Conservation (phyloP, 2,888 invertebrate genomes). For the Hybos culiciformis region DNA sequence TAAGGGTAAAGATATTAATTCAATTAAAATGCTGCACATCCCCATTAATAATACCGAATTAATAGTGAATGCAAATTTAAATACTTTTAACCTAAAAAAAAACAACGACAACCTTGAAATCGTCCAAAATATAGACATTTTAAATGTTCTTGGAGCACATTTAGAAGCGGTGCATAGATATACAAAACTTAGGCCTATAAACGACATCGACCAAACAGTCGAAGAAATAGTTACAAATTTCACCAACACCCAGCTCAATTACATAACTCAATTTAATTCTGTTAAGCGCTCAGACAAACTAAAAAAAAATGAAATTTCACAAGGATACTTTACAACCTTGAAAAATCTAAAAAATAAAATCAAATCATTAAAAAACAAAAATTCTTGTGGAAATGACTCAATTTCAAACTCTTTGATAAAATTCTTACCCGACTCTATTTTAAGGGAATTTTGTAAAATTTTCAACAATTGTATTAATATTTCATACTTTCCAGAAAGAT, state of each 20-base stretch:
- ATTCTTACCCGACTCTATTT: neutral
- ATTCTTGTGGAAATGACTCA: too few species aligned
- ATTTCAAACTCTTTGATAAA: neutral
- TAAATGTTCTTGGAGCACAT: neutral
- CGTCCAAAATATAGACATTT: neutral
- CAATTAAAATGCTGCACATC: too few species aligned
- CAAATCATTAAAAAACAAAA: neutral
- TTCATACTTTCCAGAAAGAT: neutral
- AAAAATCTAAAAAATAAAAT: neutral
- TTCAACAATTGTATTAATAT: neutral
- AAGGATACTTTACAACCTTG: neutral
- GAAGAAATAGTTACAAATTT: too few species aligned
- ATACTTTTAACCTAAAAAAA: too few species aligned
- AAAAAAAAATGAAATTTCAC: neutral
- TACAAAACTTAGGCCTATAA: neutral
- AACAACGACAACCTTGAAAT: neutral
- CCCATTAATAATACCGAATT: too few species aligned
- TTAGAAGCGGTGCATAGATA: neutral
- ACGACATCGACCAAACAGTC: neutral
- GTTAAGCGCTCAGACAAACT: neutral
- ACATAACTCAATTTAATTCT: too few species aligned
- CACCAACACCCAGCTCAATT: too few species aligned
- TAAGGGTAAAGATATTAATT: too few species aligned
- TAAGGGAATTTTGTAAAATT: neutral
- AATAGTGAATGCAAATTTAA: too few species aligned